These are phyloP conservation scores for Ageneiosus marmoratus DNA, from an alignment of 2,113 vertebrate genomes.

Conservation along the genomic window DNA sequence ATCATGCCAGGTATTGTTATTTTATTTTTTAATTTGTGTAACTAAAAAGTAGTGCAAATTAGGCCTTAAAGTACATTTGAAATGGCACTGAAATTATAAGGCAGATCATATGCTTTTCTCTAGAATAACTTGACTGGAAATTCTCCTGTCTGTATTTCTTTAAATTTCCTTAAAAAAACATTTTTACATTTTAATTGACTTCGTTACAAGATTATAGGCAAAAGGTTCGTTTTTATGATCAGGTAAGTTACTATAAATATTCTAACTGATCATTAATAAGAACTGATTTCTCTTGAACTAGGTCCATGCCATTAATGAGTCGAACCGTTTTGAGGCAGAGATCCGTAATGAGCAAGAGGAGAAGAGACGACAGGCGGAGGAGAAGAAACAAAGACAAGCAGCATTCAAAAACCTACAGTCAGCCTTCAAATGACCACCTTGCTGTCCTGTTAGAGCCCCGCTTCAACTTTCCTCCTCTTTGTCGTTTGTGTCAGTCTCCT, in stretches of 20 bases:
- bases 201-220: background rate
- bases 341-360: slow-evolving; percentile 92
- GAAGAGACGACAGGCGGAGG: slow-evolving; percentile 88
- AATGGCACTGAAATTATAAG: background rate
- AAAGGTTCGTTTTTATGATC: background rate
- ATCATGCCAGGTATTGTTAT: background rate
- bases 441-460: background rate
- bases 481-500: background rate
- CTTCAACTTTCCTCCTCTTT: background rate
- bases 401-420: slow-evolving; percentile 92
- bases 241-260: background rate
- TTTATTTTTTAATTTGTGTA: background rate
- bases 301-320: slow-evolving; percentile 86
- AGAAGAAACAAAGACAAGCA: slow-evolving; percentile 84
- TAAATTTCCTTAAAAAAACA: background rate
- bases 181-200: background rate
- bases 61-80: background rate
- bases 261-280: background rate
- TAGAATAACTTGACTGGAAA: background rate
- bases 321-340: slow-evolving; percentile 89
- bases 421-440: slow-evolving; percentile 80
- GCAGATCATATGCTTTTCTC: background rate
- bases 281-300: slow-evolving; percentile 58
- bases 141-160: background rate
- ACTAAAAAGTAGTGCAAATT: background rate